Evolutionary conservation across 2,888 invertebrate species (phyloP), one percentile per base, ranked within the genome.

Genomic region (Nomada flava): DNA sequence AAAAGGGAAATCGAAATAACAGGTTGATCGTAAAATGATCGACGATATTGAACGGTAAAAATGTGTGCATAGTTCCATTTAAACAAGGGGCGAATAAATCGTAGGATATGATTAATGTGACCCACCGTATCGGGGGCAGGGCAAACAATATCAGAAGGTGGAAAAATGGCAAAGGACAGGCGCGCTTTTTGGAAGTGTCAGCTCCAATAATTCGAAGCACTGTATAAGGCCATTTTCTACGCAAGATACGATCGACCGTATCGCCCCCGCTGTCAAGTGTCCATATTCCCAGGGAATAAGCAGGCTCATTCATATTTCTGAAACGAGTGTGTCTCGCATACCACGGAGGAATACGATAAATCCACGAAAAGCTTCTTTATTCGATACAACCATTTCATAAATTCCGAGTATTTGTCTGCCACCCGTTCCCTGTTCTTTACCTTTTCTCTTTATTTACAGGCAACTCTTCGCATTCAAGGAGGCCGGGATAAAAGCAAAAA

Each of bases 221-320:
- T 18, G 52, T 20, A n/a, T 64, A 15, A 67, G 52, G 15, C 29
- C n/a, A 47, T 77, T 65, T 65, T 76, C 64, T 47, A 53, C 29
- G 47, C 20, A 53, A 64, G 53, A 79, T 79, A 79, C 64, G 44
- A 70, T 65, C 78, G 77, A 81, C 64, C 69, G 76, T 67, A 59
- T 50, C 65, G 50, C 18, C 57, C 42, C 13, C 10, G 50, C 23
- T 13, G 55, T 50, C 82, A 82, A 68, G 47, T 82, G 83, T 20
- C 26, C 68, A 20, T 18, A 44, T 78, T 83, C 77, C 78, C 72
- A 82, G 36, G 18, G n/a, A 70, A 64, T 53, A 50, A 62, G n/a
- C 44, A 2, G 9, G 36, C 74, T 83, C 82, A 57, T 82, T 82
- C 83, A 76, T 83, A 83, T 76, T 82, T 76, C 72, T 77, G 5